Evolutionary conservation across 92 coral and sea anemone species (phyloP).

Genomic region (Siderastrea siderea): DNA sequence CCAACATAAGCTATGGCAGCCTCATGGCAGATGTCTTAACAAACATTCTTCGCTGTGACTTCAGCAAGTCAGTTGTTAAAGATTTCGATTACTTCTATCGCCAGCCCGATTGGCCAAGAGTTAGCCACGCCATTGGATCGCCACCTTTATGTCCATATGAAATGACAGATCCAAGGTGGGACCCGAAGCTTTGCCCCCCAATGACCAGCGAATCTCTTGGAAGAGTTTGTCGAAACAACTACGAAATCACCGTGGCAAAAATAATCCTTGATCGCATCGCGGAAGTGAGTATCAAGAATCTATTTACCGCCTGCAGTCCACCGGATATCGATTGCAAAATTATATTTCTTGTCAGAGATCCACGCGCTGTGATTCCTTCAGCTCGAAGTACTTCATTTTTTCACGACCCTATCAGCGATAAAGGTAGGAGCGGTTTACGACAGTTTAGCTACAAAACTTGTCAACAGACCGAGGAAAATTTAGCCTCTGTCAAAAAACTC

Average conservation of each 20-base stretch:
- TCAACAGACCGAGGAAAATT: conserved; percentile 28
- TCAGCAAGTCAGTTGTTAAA: conserved; percentile 16
- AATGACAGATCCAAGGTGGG: conserved; percentile 42
- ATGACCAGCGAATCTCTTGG: conserved; percentile 9
- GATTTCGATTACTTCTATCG: conserved; percentile 29
- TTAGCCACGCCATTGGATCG: conserved; percentile 31
- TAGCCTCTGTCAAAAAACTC: conserved; percentile 30
- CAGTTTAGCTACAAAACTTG: conserved; percentile 16
- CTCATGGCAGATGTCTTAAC: conserved; percentile 27
- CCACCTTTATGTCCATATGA: conserved; percentile 57
- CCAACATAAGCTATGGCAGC: not conserved
- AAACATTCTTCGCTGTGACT: conserved; percentile 33
- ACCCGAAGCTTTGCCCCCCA: conserved; percentile 39
- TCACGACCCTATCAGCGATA: not conserved
- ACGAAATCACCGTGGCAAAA: conserved; percentile 45
- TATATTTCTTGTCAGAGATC: conserved; percentile 51
- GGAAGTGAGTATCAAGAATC: conserved; percentile 24
- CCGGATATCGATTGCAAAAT: conserved; percentile 27
- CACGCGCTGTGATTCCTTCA: conserved; percentile 59
- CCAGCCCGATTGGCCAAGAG: conserved; percentile 16
- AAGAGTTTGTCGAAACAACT: conserved; percentile 24
- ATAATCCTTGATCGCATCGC: conserved; percentile 50
- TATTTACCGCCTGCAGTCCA: conserved; percentile 22
- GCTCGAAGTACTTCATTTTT: conserved; percentile 36
- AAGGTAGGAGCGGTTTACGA: not conserved